A percentile compares a stretch with the other conserved stretches of the same genome.
Conservation (phyloP, 2,113 vertebrate genomes). For the Alligator mississippiensis region DNA sequence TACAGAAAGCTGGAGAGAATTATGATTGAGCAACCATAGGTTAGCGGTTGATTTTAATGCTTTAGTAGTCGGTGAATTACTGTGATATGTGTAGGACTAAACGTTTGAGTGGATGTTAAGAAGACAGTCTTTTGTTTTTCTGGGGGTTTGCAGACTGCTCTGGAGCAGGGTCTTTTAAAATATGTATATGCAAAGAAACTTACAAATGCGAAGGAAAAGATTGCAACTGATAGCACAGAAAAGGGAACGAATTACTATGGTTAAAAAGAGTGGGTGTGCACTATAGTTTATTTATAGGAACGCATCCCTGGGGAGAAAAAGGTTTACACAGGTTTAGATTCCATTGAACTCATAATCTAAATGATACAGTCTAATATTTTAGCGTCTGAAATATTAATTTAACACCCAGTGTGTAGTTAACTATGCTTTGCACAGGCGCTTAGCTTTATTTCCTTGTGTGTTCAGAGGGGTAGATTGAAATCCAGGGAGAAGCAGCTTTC, state of each 20-base stretch:
- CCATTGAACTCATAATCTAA: slow-evolving; percentile 75
- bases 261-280: slow-evolving; percentile 79
- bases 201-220: slow-evolving; percentile 27
- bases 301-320: slow-evolving; percentile 48
- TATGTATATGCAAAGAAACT: slow-evolving; percentile 28
- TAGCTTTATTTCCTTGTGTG: slow-evolving; percentile 40
- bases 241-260: slow-evolving; percentile 57
- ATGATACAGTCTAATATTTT: slow-evolving; percentile 74
- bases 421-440: slow-evolving; percentile 53
- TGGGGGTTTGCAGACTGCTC: slow-evolving; percentile 64
- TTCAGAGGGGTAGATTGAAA: slow-evolving; percentile 50
- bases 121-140: slow-evolving; percentile 76
- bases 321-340: slow-evolving; percentile 73
- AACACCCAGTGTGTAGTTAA: slow-evolving; percentile 64
- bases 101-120: slow-evolving; percentile 26
- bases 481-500: slow-evolving; percentile 52
- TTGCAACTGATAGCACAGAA: slow-evolving; percentile 72
- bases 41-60: slow-evolving; percentile 82
- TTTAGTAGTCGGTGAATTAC: slow-evolving; percentile 75
- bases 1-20: slow-evolving; percentile 81
- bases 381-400: slow-evolving; percentile 75
- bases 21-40: slow-evolving; percentile 80
- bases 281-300: slow-evolving; percentile 79
- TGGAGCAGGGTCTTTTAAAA: slow-evolving; percentile 63
- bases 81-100: slow-evolving; percentile 54